Percentiles rank a stretch among this genome's conserved stretches.
phyloP scores from a whole-genome alignment of 2,113 vertebrate species.

The Perca schrenkii region DNA sequence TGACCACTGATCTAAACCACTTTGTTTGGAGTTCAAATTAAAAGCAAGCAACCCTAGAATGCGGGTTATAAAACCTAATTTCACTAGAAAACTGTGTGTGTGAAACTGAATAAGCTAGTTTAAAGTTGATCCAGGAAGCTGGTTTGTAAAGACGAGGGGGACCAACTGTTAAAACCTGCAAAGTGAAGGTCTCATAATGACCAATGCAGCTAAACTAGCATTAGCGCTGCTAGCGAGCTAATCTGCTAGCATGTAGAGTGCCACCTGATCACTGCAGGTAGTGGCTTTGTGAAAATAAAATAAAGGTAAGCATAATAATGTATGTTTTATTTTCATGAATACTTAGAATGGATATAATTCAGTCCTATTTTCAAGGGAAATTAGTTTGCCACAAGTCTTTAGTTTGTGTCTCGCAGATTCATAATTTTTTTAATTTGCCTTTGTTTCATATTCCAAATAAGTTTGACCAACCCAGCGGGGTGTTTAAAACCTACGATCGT shows the following conservation, averaged over 20 bases:
- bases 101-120: neutral
- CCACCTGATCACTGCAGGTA: neutral
- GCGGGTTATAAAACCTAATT: too few species aligned
- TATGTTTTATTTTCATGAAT: neutral
- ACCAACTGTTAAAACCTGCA: neutral
- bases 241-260: neutral
- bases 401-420: neutral
- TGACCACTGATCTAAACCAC: neutral
- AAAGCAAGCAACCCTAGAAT: neutral
- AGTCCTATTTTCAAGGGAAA: neutral
- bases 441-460: neutral
- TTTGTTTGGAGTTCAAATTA: too few species aligned
- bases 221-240: too few species aligned
- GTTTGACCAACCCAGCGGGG: neutral
- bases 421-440: neutral
- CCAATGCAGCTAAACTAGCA: neutral
- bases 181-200: neutral
- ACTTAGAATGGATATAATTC: neutral
- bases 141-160: neutral
- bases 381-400: neutral
- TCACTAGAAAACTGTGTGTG: neutral
- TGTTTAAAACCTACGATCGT: neutral
- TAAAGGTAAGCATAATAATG: neutral
- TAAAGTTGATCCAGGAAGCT: neutral
- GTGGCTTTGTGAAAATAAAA: neutral